These are phyloP conservation scores for Aradophagus sp. DNA, from an alignment of 1,140 invertebrate genomes.

Conservation along the genomic window DNA sequence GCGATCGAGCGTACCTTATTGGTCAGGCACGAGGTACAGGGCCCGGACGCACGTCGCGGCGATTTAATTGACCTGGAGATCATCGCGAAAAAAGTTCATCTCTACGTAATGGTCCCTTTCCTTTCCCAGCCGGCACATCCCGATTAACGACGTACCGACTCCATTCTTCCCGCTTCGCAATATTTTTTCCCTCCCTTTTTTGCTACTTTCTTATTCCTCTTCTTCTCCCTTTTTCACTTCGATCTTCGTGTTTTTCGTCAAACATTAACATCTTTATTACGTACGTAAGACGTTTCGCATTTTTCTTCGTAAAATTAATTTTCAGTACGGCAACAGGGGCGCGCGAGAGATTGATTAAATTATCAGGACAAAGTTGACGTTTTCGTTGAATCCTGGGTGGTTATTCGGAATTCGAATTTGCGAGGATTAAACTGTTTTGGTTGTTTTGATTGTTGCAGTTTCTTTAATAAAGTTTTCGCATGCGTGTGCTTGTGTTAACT, in stretches of 20 bases:
- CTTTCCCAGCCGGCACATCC: conserved; percentile 55
- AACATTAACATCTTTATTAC: conserved; percentile 52
- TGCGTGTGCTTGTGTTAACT: no score
- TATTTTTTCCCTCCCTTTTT: conserved; percentile 6
- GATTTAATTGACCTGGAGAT: conserved; percentile 61
- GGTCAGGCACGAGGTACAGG: conserved; percentile 55
- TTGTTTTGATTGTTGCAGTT: no score
- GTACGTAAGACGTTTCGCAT: conserved; percentile 35
- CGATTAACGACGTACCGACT: conserved; percentile 48
- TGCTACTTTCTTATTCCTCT: not conserved
- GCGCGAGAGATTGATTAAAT: conserved; percentile 40
- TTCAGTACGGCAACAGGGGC: conserved; percentile 34
- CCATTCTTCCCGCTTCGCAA: conserved; percentile 17
- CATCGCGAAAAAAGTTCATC: conserved; percentile 57
- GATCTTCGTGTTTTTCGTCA: conserved; percentile 15
- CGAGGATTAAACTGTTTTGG: no score
- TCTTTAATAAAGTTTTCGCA: no score
- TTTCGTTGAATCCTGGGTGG: conserved; percentile 30
- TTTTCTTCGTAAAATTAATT: conserved; percentile 47
- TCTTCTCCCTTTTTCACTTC: no score
- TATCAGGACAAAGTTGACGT: conserved; percentile 44
- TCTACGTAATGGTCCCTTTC: conserved; percentile 58
- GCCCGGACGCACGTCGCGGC: conserved; percentile 57
- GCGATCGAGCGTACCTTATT: conserved; percentile 60
- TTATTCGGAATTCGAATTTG: not conserved